Conservation (phyloP, 2,888 invertebrate species). For the Stramonita haemastoma region DNA sequence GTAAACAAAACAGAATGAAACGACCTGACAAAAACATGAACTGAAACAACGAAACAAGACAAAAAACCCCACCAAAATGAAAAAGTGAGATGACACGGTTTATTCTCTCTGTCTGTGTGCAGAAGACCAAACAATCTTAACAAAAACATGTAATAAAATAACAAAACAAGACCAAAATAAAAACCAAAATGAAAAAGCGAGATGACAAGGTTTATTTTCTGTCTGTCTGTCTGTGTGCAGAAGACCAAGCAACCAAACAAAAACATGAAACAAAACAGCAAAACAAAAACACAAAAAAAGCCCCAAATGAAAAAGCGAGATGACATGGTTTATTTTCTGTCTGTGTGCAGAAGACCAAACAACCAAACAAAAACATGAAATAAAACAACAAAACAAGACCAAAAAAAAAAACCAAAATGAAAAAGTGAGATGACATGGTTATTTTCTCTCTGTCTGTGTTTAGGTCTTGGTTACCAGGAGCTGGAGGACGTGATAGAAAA, state of each 20-base stretch:
- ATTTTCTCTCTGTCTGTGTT: constrained; percentile 29
- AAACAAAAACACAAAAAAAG: neutral
- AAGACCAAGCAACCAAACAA: too few relatives aligned
- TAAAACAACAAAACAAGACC: neutral
- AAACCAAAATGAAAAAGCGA: neutral
- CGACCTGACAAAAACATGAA: neutral
- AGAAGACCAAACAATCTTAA: too few relatives aligned
- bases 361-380: neutral
- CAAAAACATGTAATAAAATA: neutral
- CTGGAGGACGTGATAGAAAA: constrained; percentile 67
- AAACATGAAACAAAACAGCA: neutral
- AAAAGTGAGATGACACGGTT: neutral
- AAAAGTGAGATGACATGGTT: neutral
- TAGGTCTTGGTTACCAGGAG: constrained; percentile 66
- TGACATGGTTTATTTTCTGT: neutral
- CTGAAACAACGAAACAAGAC: neutral
- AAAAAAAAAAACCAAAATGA: neutral
- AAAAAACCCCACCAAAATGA: neutral
- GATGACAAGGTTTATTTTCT: neutral
- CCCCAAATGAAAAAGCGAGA: neutral
- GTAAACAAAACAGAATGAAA: neutral
- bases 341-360: neutral
- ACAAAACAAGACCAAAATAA: neutral
- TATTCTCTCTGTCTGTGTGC: constrained; percentile 33
- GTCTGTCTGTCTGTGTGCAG: neutral